Evolutionary conservation across 2,113 vertebrate species (phyloP).

Genomic region (Canis aureus): DNA sequence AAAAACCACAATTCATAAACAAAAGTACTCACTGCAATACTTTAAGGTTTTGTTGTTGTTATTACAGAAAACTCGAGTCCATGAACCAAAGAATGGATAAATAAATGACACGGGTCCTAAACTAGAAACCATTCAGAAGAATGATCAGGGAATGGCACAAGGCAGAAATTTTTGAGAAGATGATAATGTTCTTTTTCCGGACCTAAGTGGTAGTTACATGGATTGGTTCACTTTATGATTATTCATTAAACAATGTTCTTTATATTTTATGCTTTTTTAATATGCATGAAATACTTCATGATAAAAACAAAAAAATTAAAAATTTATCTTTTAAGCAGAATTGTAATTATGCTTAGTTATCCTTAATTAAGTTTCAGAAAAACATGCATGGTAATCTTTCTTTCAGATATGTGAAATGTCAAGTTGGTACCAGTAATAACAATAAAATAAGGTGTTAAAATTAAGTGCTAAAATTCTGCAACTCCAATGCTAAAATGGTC

Average conservation of each 20-base stretch:
- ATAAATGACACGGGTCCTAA: background rate
- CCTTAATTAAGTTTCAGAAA: conserved; percentile 20
- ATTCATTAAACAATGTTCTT: background rate
- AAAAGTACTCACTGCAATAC: background rate
- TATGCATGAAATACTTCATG: background rate
- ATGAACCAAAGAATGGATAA: background rate
- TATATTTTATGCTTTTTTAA: background rate
- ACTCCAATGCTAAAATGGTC: conserved; percentile 1
- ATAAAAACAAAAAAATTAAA: conserved; percentile 7
- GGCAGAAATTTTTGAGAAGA: background rate
- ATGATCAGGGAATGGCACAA: background rate
- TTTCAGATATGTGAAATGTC: conserved; percentile 3
- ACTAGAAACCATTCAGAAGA: background rate
- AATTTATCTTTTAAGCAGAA: conserved; percentile 40
- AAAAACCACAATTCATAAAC: background rate
- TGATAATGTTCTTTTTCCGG: background rate
- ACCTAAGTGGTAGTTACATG: background rate
- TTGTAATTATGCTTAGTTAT: background rate
- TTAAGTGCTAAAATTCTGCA: conserved; percentile 36
- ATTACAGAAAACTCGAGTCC: background rate
- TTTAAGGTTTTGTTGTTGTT: background rate
- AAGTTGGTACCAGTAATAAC: background rate
- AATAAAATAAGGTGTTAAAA: conserved; percentile 18
- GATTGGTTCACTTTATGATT: background rate
- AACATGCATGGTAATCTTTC: background rate